These are phyloP conservation scores for Amiota mariae DNA, from an alignment of 2,888 invertebrate genomes.

Conservation along the genomic window DNA sequence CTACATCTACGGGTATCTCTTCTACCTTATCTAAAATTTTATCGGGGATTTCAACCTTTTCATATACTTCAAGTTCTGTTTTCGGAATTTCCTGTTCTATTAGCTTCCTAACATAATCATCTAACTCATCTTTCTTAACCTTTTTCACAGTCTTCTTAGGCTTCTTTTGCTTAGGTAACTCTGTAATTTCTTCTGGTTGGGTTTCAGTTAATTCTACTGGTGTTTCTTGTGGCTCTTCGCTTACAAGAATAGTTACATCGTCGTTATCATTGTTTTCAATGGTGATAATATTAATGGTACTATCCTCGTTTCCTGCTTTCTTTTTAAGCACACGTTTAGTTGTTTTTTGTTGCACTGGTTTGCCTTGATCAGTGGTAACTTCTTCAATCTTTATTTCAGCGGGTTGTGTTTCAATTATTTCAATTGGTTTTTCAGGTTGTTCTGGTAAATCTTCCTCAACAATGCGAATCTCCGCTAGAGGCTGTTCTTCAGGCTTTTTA, in stretches of 20 bases:
- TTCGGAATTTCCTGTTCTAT: conserved; percentile 69
- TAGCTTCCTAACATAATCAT: conserved; percentile 62
- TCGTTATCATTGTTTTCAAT: conserved; percentile 66
- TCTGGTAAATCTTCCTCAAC: conserved; percentile 50
- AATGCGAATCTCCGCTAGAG: conserved; percentile 55
- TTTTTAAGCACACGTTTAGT: conserved; percentile 67
- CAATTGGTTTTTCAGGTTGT: conserved; percentile 49
- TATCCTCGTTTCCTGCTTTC: conserved; percentile 61
- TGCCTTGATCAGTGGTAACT: conserved; percentile 60
- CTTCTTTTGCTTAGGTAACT: conserved; percentile 66
- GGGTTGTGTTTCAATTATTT: conserved; percentile 62
- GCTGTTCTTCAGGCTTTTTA: conserved; percentile 46
- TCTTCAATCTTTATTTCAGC: conserved; percentile 61
- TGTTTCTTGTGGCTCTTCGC: conserved; percentile 56
- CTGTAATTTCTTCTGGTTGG: conserved; percentile 54
- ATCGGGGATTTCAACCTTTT: conserved; percentile 69
- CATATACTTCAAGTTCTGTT: conserved; percentile 72
- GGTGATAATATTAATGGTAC: conserved; percentile 63
- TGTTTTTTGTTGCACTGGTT: conserved; percentile 64
- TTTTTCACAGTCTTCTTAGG: conserved; percentile 63
- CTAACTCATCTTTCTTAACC: conserved; percentile 60
- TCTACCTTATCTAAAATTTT: conserved; percentile 57
- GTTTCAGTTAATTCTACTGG: conserved; percentile 42
- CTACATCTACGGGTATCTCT: conserved; percentile 41
- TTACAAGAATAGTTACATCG: conserved; percentile 63